A percentile compares a stretch with the other conserved stretches of the same genome.
Conservation (phyloP, 2,888 invertebrate species). For the Drosophila maculinotata region DNA sequence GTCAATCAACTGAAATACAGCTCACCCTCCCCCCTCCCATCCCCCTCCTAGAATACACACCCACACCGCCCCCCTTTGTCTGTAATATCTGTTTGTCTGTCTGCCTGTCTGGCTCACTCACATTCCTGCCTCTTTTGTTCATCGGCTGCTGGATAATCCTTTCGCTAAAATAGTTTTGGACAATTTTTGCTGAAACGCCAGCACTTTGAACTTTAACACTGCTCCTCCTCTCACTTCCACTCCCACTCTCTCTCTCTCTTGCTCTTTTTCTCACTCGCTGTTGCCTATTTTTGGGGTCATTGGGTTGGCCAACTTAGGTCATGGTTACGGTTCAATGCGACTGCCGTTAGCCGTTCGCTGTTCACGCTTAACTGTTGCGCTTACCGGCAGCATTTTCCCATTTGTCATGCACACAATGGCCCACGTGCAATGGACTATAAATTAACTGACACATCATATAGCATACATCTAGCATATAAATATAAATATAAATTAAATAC, state of each 20-base stretch:
- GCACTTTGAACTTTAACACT: constrained; percentile 57
- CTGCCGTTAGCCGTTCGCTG: constrained; percentile 5
- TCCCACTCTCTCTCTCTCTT: background rate
- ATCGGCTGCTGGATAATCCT: constrained; percentile 43
- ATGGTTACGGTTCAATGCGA: constrained; percentile 49
- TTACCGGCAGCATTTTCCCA: constrained; percentile 12
- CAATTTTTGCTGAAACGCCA: constrained; percentile 51
- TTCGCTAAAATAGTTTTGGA: constrained; percentile 62
- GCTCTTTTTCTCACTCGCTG: background rate
- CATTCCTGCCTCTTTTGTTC: background rate
- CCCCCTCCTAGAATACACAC: too few relatives aligned
- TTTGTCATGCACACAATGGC: constrained; percentile 45
- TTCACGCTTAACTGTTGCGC: constrained; percentile 59
- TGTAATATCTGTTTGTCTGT: constrained; percentile 3
- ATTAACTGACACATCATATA: constrained; percentile 30
- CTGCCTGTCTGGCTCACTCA: constrained; percentile 9
- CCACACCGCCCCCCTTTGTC: background rate
- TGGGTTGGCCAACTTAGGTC: constrained; percentile 55
- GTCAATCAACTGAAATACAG: constrained; percentile 62
- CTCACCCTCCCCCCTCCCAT: background rate
- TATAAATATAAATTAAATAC: background rate
- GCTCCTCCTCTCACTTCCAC: background rate
- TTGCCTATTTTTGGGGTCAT: constrained; percentile 45
- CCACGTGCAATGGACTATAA: constrained; percentile 39
- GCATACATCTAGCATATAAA: background rate